Evolutionary conservation across 2,888 invertebrate genomes (phyloP), one percentile per base, ranked within the genome.

Genomic region (Chironomus riparius): DNA sequence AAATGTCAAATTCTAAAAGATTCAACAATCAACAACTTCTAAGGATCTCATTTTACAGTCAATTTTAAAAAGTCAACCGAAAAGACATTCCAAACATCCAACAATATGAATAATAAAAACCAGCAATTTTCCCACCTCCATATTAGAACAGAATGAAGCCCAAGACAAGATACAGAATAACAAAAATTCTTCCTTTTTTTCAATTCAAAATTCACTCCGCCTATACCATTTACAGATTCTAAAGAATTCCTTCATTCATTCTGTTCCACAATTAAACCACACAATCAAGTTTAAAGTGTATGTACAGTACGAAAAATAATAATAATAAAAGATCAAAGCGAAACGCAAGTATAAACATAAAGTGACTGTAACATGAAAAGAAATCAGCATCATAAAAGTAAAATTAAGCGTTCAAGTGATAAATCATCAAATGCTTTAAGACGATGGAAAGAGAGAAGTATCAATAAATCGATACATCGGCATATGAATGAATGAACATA

Each of bases 401-500:
- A 56, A 56, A 56, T 56, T 56, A 56, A 56, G 56, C 56, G 56
- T 56, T 56, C 56, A 56, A 56, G 48, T 50, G 24, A 70, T 70
- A 70, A 70, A 70, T 70, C 70, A 70, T 56, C 56, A 56, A 56
- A 56, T 56, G 56, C 56, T 56, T 56, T 56, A 18, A 18, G n/a
- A 56, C 48, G 48, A 50, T 50, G 10, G 10, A 2, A 50, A 1
- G 50, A 50, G 47, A 47, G 15, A 47, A 69, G 70, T 47, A 47
- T 47, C 21, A 13, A 65, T 24, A 65, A 21, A 65, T 56, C n/a
- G 18, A 56, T 56, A 65, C 21, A 65, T 24, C 65, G 56, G 18
- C 56, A 56, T 56, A 50, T 50, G 50, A 70, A 70, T 70, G 70
- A 70, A 70, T 70, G 70, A 70, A 13, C 70, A 69, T 69, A 69